phyloP scores from a whole-genome alignment of 2,113 vertebrate genomes.

The Rhynchopsitta pachyrhyncha region DNA sequence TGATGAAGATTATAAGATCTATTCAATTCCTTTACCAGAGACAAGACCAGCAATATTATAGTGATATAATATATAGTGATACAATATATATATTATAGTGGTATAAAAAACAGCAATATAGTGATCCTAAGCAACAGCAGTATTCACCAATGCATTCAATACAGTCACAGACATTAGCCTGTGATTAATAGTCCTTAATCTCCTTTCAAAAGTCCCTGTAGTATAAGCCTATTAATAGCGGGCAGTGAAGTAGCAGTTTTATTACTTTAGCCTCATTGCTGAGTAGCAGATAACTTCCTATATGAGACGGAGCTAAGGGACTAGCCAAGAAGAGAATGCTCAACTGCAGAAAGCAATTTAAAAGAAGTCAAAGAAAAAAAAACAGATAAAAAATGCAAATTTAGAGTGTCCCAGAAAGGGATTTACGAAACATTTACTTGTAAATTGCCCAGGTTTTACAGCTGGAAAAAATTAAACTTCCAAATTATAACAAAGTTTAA shows the following conservation, averaged over 20 bases:
- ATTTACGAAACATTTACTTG: not conserved
- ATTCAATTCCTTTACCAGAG: not conserved
- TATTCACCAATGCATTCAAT: not conserved
- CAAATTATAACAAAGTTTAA: not conserved
- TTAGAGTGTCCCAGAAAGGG: not conserved
- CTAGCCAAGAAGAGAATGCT: not conserved
- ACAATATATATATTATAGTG: too few species aligned
- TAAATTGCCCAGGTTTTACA: not conserved
- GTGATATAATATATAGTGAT: too few species aligned
- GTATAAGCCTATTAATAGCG: conserved; percentile 20
- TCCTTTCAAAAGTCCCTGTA: conserved; percentile 3
- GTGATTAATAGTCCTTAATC: conserved; percentile 48
- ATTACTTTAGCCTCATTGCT: not conserved
- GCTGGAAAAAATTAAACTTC: not conserved
- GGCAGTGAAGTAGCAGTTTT: not conserved
- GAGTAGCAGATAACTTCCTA: not conserved
- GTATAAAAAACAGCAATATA: too few species aligned
- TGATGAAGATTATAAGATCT: not conserved
- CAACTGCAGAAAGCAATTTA: not conserved
- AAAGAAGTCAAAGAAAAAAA: not conserved
- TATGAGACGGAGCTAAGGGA: not conserved
- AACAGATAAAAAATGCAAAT: not conserved
- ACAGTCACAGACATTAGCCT: not conserved
- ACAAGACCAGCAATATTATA: not conserved
- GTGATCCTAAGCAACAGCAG: not conserved